Evolutionary conservation across 2,888 invertebrate species (phyloP).

Genomic region (Pammene fasciana): DNA sequence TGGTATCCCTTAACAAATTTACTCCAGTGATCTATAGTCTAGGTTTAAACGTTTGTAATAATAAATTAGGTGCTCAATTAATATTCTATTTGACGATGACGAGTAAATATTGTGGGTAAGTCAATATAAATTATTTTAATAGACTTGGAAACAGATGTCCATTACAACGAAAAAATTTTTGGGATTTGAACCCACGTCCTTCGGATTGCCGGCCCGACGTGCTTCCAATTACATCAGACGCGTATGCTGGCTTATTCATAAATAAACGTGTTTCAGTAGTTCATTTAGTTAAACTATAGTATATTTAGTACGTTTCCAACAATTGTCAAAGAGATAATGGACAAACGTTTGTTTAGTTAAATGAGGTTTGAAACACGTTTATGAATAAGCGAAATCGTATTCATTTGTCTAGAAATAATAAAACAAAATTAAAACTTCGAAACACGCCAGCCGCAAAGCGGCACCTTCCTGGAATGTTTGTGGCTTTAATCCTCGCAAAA

Average conservation of each 20-base stretch:
- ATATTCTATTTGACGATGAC: not conserved
- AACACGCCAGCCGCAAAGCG: not conserved
- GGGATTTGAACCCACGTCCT: no score
- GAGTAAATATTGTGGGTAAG: not conserved
- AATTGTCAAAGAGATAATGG: no score
- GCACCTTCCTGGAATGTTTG: constrained; percentile 16
- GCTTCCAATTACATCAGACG: no score
- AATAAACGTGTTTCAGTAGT: no score
- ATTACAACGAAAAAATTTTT: no score
- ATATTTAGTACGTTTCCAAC: no score
- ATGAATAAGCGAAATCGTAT: not conserved
- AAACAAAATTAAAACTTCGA: not conserved
- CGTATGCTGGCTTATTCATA: no score
- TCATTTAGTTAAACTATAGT: no score
- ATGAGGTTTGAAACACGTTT: no score
- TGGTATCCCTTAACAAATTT: not conserved
- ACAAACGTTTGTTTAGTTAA: no score
- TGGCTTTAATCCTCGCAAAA: constrained; percentile 16
- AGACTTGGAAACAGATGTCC: no score
- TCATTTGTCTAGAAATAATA: not conserved
- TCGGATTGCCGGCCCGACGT: no score
- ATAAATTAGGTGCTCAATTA: not conserved
- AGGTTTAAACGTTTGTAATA: not conserved
- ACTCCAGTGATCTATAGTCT: constrained; percentile 1
- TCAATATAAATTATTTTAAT: not conserved